Evolutionary conservation across 2,888 invertebrate species (phyloP).

Genomic region (Busseola fusca): DNA sequence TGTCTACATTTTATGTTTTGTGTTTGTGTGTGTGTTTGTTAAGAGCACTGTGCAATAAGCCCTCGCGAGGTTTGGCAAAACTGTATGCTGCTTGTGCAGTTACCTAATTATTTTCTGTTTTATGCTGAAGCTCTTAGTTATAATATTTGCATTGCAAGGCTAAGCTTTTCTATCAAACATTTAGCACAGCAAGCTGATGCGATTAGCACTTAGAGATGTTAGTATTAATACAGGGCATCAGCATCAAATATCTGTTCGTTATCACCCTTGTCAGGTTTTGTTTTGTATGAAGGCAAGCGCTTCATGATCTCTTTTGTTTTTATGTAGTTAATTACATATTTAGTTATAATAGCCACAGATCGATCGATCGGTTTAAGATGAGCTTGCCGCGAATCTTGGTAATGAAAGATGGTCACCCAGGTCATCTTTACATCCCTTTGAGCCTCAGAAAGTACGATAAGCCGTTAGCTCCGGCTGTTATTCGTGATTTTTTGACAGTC

Average conservation of each 20-base stretch:
- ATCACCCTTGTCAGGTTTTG: background rate
- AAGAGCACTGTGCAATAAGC: background rate
- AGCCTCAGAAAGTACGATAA: background rate
- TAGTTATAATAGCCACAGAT: background rate
- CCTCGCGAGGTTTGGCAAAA: background rate
- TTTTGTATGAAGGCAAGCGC: background rate
- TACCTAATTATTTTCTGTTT: background rate
- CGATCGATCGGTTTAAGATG: background rate
- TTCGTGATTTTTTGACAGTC: background rate
- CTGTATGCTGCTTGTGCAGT: background rate
- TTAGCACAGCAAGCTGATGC: constrained; percentile 1
- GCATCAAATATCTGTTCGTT: no score
- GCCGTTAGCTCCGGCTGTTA: background rate
- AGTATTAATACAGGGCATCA: background rate
- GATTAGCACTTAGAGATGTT: background rate
- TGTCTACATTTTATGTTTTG: background rate
- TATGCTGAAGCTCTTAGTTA: background rate
- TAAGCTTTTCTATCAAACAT: no score
- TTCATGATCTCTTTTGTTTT: background rate
- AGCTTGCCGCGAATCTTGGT: background rate
- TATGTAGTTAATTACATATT: background rate
- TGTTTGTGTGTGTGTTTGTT: background rate
- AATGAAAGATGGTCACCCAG: no score
- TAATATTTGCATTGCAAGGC: background rate
- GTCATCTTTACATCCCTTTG: background rate